Conservation (phyloP, 2,888 invertebrate species). For the Linnaemya tessellans region DNA sequence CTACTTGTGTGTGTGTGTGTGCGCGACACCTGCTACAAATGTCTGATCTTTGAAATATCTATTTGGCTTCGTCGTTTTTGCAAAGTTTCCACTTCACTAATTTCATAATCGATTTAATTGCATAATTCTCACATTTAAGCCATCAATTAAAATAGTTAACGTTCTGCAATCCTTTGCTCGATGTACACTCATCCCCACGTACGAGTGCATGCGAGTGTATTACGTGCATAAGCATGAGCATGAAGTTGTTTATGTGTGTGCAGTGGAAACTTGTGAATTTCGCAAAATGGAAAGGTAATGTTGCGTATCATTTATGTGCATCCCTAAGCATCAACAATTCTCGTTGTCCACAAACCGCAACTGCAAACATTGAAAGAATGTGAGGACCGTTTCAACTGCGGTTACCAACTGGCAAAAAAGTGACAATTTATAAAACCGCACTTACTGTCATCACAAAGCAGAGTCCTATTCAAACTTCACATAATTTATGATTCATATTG, state of each 20-base stretch:
- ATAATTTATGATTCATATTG: slow-evolving; percentile 64
- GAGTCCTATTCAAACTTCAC: slow-evolving; percentile 63
- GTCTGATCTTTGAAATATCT: background rate
- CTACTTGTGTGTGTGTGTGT: background rate
- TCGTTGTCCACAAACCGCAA: slow-evolving; percentile 46
- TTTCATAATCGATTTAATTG: slow-evolving; percentile 57
- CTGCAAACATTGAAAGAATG: slow-evolving; percentile 29
- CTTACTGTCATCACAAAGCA: slow-evolving; percentile 62
- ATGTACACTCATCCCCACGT: background rate
- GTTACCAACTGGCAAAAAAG: slow-evolving; percentile 45
- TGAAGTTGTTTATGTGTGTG: background rate
- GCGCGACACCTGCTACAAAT: slow-evolving; percentile 18
- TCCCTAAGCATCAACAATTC: slow-evolving; percentile 56
- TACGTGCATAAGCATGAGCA: no score
- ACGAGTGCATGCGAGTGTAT: no score
- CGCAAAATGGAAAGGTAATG: slow-evolving; percentile 59
- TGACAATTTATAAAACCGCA: slow-evolving; percentile 37
- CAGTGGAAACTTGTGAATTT: background rate
- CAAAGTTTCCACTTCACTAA: slow-evolving; percentile 54
- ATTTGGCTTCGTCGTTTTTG: slow-evolving; percentile 14
- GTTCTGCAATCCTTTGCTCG: background rate
- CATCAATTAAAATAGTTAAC: slow-evolving; percentile 57
- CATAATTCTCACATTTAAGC: slow-evolving; percentile 48
- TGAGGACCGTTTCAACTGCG: slow-evolving; percentile 54
- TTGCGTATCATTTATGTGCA: slow-evolving; percentile 70